Evolutionary conservation across 2,113 vertebrate species (phyloP).

Genomic region (Notothenia rossii): DNA sequence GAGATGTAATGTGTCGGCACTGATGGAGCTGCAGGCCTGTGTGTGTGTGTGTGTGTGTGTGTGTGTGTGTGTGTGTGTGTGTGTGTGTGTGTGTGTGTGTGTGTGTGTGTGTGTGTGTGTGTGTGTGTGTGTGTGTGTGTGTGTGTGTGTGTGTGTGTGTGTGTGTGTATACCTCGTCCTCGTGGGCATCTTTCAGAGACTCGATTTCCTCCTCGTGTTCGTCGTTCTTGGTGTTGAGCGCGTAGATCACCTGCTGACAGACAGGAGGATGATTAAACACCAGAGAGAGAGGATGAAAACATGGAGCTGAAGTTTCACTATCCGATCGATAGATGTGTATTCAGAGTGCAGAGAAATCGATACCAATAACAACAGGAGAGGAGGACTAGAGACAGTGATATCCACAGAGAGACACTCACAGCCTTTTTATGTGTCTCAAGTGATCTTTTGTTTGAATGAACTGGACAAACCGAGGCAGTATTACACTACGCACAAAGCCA

Average conservation of each 20-base stretch:
- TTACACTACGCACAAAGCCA: not conserved
- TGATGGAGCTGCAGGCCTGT: conserved; percentile 36
- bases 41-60: too few species aligned
- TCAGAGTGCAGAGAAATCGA: conserved; percentile 27
- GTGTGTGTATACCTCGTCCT: conserved; percentile 88
- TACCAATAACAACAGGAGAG: conserved; percentile 14
- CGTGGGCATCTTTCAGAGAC: conserved; percentile 94
- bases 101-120: too few species aligned
- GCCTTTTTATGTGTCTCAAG: not conserved
- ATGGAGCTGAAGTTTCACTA: conserved; percentile 13
- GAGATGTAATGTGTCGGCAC: conserved; percentile 43
- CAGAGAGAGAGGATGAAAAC: conserved; percentile 12
- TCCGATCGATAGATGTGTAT: conserved; percentile 41
- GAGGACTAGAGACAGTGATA: not conserved
- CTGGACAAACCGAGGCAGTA: not conserved
- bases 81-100: too few species aligned
- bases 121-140: too few species aligned
- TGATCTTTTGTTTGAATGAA: not conserved
- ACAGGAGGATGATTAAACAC: conserved; percentile 35
- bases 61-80: too few species aligned
- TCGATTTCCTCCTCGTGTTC: conserved; percentile 96
- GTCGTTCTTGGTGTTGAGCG: conserved; percentile 98
- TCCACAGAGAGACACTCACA: not conserved
- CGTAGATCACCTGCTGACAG: conserved; percentile 92
- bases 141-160: not conserved